These are phyloP conservation scores for Euglossa dilemma DNA, from an alignment of 1,140 invertebrate species.

Conservation along the genomic window DNA sequence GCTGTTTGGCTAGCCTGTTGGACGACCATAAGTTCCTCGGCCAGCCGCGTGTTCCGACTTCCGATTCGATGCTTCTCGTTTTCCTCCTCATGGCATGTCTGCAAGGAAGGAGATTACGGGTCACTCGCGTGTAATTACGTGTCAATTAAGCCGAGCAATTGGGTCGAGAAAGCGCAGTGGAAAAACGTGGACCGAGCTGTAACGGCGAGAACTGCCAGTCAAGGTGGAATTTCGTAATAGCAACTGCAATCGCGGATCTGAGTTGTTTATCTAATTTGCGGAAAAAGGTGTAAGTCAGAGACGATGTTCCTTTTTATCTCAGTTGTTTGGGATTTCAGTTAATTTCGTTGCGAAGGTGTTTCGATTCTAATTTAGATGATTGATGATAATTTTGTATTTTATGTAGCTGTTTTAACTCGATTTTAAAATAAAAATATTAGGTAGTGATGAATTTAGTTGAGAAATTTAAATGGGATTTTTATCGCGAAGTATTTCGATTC, in stretches of 20 bases:
- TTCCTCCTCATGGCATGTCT: conserved; percentile 59
- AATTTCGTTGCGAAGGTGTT: too few relatives aligned
- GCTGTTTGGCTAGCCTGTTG: background rate
- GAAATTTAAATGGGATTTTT: too few relatives aligned
- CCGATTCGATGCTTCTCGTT: conserved; percentile 34
- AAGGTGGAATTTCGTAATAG: conserved; percentile 8
- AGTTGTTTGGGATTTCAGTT: too few relatives aligned
- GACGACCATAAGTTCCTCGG: conserved; percentile 3
- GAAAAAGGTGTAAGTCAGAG: too few relatives aligned
- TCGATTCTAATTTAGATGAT: too few relatives aligned
- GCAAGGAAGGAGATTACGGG: too few relatives aligned
- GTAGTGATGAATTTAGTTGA: too few relatives aligned
- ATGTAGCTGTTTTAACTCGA: background rate
- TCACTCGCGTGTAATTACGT: background rate
- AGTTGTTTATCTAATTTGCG: background rate
- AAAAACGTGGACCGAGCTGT: conserved; percentile 2
- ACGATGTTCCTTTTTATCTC: too few relatives aligned
- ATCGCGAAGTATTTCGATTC: too few relatives aligned
- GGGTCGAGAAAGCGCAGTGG: conserved; percentile 26
- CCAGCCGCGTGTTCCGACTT: background rate
- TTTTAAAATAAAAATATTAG: background rate
- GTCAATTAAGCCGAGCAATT: conserved; percentile 37
- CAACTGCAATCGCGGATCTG: fast-evolving
- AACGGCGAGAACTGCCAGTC: background rate
- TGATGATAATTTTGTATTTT: too few relatives aligned